Percentiles rank a stretch among this genome's conserved stretches.
phyloP scores from a whole-genome alignment of 2,113 vertebrate genomes.

The Arothron firmamentum region DNA sequence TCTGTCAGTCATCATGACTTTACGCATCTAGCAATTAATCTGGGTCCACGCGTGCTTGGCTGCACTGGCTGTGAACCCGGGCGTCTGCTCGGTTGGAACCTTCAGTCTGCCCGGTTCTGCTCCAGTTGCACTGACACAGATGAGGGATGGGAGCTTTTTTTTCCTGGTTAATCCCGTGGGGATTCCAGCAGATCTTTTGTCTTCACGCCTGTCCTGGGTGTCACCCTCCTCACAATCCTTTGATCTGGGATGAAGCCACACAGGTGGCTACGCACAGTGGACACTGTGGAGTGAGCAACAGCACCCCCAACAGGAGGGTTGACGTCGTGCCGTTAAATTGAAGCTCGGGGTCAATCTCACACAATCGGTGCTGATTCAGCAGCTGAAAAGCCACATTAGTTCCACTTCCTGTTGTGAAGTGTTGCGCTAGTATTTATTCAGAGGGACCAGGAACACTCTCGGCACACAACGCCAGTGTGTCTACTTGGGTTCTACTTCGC shows the following conservation, averaged over 20 bases:
- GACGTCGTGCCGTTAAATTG: background rate
- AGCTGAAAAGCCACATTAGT: background rate
- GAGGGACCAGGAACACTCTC: too few relatives aligned
- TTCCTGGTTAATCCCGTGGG: background rate
- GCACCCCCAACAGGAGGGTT: too few relatives aligned
- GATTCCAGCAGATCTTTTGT: constrained; percentile 26
- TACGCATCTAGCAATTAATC: constrained; percentile 59
- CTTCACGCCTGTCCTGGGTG: constrained; percentile 1
- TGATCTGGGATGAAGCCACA: constrained; percentile 10
- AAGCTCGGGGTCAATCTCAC: background rate
- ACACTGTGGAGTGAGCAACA: constrained; percentile 6
- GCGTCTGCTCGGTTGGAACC: constrained; percentile 24
- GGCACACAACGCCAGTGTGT: too few relatives aligned
- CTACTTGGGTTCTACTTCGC: too few relatives aligned
- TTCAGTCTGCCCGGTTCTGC: constrained; percentile 30
- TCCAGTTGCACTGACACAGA: background rate
- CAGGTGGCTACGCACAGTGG: too few relatives aligned
- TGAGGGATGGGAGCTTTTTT: constrained; percentile 1
- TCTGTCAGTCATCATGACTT: constrained; percentile 59
- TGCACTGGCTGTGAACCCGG: constrained; percentile 54
- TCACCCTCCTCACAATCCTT: constrained; percentile 12
- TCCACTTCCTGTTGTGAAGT: background rate
- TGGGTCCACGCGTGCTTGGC: constrained; percentile 41
- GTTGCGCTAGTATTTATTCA: too few relatives aligned
- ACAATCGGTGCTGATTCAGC: constrained; percentile 1